Conservation (phyloP, 2,888 invertebrate species). For the Clusia tigrina region DNA sequence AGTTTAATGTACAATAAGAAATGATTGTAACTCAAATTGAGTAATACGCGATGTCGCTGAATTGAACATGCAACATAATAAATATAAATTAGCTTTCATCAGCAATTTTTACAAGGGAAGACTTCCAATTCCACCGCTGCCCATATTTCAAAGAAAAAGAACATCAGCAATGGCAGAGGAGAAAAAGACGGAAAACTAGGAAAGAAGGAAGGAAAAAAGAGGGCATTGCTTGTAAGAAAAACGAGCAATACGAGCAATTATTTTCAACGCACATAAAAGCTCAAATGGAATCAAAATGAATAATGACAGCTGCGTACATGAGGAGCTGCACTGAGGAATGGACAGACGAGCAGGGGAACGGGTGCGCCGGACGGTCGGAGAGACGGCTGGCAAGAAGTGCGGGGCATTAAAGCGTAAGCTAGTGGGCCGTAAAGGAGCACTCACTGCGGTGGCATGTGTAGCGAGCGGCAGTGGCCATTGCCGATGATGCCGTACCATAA, state of each 20-base stretch:
- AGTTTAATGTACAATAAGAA: too few relatives aligned
- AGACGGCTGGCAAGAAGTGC: not conserved
- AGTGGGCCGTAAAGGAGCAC: slow-evolving; percentile 4
- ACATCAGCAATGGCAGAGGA: too few relatives aligned
- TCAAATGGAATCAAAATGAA: slow-evolving; percentile 7
- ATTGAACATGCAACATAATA: not conserved
- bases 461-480: not conserved
- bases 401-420: not conserved
- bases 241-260: slow-evolving; percentile 4
- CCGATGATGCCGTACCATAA: not conserved
- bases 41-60: not conserved
- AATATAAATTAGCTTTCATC: not conserved
- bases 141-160: not conserved
- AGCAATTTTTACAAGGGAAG: not conserved
- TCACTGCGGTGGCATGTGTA: not conserved
- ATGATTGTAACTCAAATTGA: not conserved
- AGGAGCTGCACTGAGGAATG: not conserved
- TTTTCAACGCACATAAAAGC: slow-evolving; percentile 7
- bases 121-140: not conserved
- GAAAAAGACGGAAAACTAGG: too few relatives aligned
- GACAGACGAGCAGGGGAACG: not conserved
- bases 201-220: not conserved
- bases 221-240: not conserved
- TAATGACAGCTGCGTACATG: not conserved
- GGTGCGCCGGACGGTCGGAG: not conserved